Base-by-base conservation (phyloP, 2,113 vertebrate genomes). In the Channa argus region DNA sequence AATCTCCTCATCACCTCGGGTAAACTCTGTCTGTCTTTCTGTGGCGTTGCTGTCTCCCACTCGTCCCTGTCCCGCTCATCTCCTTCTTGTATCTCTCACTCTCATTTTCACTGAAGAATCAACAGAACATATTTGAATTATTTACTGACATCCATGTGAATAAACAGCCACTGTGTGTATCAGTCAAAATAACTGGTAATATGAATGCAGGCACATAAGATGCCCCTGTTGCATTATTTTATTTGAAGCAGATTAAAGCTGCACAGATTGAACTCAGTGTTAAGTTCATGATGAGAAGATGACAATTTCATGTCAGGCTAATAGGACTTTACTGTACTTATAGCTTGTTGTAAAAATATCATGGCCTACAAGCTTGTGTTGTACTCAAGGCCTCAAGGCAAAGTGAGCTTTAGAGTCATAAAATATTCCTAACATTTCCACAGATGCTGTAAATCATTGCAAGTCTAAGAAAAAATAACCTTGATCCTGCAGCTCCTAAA, bases 1-100 rank as follows among this genome's bases (percentile, higher is more conserved):
- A 83, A 91, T 85, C 80, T 82, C 51, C 64, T 72, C 69, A 61
- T 77, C 67, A 61, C 87, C 76, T 78, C 41, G 1, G 79, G 80
- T 71, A 54, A 63, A 73, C 59, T 79, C 60, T 50, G 49, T 77
- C 67, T 69, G 24, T 74, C 39, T 64, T 11, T 53, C 11, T 58
- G 41, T 54, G 43, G 47, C 52, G 10, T 4, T 12, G n/a, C 52
- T 34, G 3, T 62, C 71, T 69, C 63, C 41, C 64, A 50, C 62
- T 66, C 36, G 15, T 36, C 36, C 41, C 8, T 38, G 8, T 50
- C 36, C 24, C 11, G 46, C 76, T 59, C 66, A 49, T 74, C 46
- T 37, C 38, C 15, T 33, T 71, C 11, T 79, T 37, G 13, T 15
- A 39, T 54, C 49, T 47, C 36, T 58, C 60, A 4, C 14, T 44